These are phyloP conservation scores for Pygoscelis antarcticus DNA, from an alignment of 2,113 vertebrate genomes.

Conservation along the genomic window DNA sequence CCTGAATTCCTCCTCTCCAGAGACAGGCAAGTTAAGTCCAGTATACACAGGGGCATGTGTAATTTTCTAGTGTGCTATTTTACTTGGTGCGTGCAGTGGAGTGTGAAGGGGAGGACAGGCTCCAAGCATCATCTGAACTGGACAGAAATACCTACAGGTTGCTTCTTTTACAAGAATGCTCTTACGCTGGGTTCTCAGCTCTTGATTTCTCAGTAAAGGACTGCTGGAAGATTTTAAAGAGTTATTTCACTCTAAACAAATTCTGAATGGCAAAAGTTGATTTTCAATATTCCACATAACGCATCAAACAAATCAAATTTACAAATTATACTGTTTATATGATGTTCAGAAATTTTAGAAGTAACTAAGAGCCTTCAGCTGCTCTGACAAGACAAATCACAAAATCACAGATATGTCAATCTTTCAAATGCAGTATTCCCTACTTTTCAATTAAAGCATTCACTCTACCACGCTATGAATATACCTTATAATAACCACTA, in stretches of 20 bases:
- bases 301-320: background rate
- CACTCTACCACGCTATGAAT: background rate
- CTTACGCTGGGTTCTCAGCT: background rate
- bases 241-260: background rate
- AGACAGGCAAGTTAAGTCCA: background rate
- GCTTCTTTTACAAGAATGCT: background rate
- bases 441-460: background rate
- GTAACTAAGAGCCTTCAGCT: background rate
- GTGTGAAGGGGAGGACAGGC: background rate
- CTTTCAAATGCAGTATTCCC: background rate
- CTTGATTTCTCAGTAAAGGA: background rate
- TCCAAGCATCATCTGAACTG: background rate
- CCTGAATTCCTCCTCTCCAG: background rate
- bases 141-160: background rate
- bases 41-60: accelerated
- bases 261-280: background rate
- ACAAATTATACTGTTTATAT: background rate
- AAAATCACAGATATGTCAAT: background rate
- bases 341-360: background rate
- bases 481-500: background rate
- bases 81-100: background rate
- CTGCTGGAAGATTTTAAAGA: background rate
- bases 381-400: background rate
- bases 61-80: background rate
- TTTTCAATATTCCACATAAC: background rate